Evolutionary conservation across 2,113 vertebrate species (phyloP), one percentile per base, ranked within the genome.

Genomic region (Hippocampus abdominalis): DNA sequence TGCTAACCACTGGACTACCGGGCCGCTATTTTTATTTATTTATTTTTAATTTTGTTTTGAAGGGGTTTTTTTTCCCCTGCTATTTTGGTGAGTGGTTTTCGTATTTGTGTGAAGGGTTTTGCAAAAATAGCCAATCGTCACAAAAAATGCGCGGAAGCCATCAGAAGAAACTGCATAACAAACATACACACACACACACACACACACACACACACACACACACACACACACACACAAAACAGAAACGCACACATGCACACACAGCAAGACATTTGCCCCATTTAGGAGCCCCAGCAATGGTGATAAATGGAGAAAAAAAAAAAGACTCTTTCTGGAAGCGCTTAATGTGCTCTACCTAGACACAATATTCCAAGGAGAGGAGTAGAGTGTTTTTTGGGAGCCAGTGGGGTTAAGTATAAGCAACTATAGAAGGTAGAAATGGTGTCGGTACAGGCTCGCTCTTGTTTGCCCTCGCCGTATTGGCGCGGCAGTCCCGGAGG

Each of bases 381-480:
- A 70, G 83, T 65, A 63, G 65, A 67, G 66, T 29, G 48, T 20
- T 8, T 60, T 57, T 49, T 57, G 27, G 66, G 68, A 11, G 46
- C 4, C 16, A 39, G 18, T n/a, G 61, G 76, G 71, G 78, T 60
- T 60, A 60, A 73, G 85, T 85, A 84, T 86, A 82, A 88, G 87
- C 84, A 88, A 85, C 79, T 83, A 87, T 84, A 81, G 78, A 76
- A 80, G 86, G 77, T 84, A 79, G 86, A 86, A 89, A 89, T 86
- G 86, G 86, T 76, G 85, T 86, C 81, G 85, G 84, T 83, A 84
- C 86, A 78, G 87, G 88, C 80, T 82, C 78, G 82, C 40, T 86
- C 84, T 88, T 89, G 86, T 91, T 90, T 87, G 87, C 85, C 87
- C 88, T 81, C 71, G 79, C 88, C 76, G 86, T 88, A 82, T 87